Percentiles rank a stretch among this genome's conserved stretches.
Evolutionary conservation across 1,140 invertebrate genomes (phyloP).

Genomic region (Eueides isabella): DNA sequence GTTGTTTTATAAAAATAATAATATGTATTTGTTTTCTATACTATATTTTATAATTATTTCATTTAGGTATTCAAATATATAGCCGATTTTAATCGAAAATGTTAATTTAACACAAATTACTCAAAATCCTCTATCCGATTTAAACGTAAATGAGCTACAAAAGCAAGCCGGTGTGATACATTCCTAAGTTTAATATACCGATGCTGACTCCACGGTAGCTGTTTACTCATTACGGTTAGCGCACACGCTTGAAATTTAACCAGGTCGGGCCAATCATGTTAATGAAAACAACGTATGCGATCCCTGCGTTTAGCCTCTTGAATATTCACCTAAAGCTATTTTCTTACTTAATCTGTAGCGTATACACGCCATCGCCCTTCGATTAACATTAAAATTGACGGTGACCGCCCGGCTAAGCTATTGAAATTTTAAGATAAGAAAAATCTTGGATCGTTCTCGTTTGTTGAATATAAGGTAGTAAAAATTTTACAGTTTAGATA

Average conservation of each 20-base stretch:
- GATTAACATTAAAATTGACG: slow-evolving; percentile 50
- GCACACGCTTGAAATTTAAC: slow-evolving; percentile 59
- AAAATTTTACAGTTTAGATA: slow-evolving; percentile 23
- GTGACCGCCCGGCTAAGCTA: slow-evolving; percentile 28
- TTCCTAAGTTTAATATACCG: slow-evolving; percentile 18
- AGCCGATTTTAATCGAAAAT: not conserved
- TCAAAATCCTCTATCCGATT: not conserved
- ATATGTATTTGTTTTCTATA: no score
- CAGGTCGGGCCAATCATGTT: slow-evolving; percentile 73
- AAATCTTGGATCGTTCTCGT: slow-evolving; percentile 20
- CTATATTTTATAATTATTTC: no score
- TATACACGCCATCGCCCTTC: slow-evolving; percentile 44
- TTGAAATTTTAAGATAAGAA: slow-evolving; percentile 11
- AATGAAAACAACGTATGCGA: slow-evolving; percentile 75
- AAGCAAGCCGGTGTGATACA: not conserved
- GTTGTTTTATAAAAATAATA: no score
- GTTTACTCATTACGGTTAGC: slow-evolving; percentile 42
- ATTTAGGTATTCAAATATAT: no score
- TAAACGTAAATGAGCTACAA: not conserved
- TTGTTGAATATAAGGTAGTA: slow-evolving; percentile 9
- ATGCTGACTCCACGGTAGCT: slow-evolving; percentile 19
- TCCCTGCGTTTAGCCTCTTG: slow-evolving; percentile 62
- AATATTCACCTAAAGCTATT: slow-evolving; percentile 71
- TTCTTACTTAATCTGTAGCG: slow-evolving; percentile 69
- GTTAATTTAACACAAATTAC: not conserved